These are phyloP conservation scores for Panulirus ornatus DNA, from an alignment of 1,140 invertebrate species.

Conservation along the genomic window DNA sequence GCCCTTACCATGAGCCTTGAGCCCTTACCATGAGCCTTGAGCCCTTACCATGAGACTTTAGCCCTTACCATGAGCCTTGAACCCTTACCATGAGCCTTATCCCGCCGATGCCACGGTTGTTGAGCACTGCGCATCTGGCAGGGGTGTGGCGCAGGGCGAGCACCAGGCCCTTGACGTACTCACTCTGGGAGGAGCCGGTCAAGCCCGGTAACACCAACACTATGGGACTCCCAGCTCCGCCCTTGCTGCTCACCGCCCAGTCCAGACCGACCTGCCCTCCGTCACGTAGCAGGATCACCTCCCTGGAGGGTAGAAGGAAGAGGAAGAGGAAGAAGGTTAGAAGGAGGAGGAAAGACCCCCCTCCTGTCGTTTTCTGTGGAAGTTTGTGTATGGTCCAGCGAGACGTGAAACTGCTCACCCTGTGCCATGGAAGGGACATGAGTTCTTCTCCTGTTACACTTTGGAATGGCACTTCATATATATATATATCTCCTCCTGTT, in stretches of 20 bases:
- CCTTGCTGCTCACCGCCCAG: conserved; percentile 82
- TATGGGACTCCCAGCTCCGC: conserved; percentile 78
- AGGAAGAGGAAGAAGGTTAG: no score
- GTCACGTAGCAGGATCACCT: conserved; percentile 87
- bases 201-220: conserved; percentile 90
- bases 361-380: no score
- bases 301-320: conserved; percentile 79
- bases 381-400: no score
- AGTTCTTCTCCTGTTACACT: no score
- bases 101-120: conserved; percentile 89
- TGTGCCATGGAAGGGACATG: no score
- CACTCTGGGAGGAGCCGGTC: conserved; percentile 86
- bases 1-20: no score
- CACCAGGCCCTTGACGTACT: conserved; percentile 90
- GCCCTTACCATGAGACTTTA: no score
- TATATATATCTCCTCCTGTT: no score
- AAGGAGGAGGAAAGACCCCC: no score
- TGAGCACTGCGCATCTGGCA: conserved; percentile 87
- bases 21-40: no score
- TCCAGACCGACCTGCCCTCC: conserved; percentile 92
- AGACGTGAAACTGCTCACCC: no score
- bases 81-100: conserved; percentile 84
- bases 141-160: conserved; percentile 83
- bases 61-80: not conserved
- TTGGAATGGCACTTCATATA: no score